These are phyloP conservation scores for Nesometra sesokonis DNA, from an alignment of 35 echinoderm and acorn worm species.

Conservation along the genomic window DNA sequence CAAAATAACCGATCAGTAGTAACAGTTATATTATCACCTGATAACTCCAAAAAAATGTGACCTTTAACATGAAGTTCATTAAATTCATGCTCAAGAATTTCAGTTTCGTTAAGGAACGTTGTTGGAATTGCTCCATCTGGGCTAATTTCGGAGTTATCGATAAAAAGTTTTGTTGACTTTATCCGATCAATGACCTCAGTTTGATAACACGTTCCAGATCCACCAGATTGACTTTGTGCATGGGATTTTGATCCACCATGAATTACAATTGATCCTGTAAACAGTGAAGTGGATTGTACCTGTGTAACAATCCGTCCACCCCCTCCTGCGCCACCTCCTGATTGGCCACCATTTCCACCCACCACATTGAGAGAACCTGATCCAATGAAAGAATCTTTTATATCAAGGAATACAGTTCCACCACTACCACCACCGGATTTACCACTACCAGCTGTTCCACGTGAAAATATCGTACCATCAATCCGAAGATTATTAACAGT, in stretches of 20 bases:
- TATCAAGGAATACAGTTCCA: slow-evolving; percentile 43
- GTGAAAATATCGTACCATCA: slow-evolving; percentile 55
- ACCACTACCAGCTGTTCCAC: slow-evolving; percentile 30
- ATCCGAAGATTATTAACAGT: slow-evolving; percentile 17
- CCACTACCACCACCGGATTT: slow-evolving; percentile 64
- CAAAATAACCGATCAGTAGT: slow-evolving; percentile 7
- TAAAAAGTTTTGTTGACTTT: slow-evolving; percentile 28
- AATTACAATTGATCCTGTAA: slow-evolving; percentile 33
- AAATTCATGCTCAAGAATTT: slow-evolving; percentile 36
- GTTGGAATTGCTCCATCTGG: background rate
- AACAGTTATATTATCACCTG: slow-evolving; percentile 30
- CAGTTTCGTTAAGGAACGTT: slow-evolving; percentile 48
- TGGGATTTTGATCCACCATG: slow-evolving; percentile 30
- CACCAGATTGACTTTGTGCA: slow-evolving; percentile 20
- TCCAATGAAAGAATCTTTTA: slow-evolving; percentile 28
- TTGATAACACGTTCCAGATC: slow-evolving; percentile 57
- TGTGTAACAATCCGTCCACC: slow-evolving; percentile 55
- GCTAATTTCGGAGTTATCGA: slow-evolving; percentile 31
- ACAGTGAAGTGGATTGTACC: slow-evolving; percentile 15
- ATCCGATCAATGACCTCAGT: slow-evolving; percentile 6
- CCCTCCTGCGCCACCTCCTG: slow-evolving; percentile 58
- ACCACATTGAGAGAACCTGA: slow-evolving; percentile 27
- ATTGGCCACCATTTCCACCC: slow-evolving; percentile 45
- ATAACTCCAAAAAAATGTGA: slow-evolving; percentile 31
- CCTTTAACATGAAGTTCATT: slow-evolving; percentile 52